A percentile compares a stretch with the other conserved stretches of the same genome.
phyloP scores from a whole-genome alignment of 92 coral and sea anemone species.

The Pocillopora meandrina region DNA sequence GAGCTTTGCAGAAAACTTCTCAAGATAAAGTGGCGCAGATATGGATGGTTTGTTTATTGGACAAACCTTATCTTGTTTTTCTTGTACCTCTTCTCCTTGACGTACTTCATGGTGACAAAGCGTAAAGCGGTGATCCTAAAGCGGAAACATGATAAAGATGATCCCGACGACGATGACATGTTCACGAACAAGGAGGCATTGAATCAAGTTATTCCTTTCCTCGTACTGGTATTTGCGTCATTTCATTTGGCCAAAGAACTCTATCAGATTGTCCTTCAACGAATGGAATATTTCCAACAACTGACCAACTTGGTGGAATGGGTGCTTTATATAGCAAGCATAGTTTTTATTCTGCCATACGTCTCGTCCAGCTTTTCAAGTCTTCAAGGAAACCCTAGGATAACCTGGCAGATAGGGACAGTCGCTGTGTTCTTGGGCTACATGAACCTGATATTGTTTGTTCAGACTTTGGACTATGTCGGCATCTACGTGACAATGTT shows the following conservation, averaged over 20 bases:
- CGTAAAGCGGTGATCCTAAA: slow-evolving; percentile 40
- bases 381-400: slow-evolving; percentile 34
- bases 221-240: slow-evolving; percentile 48
- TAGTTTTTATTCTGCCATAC: slow-evolving; percentile 64
- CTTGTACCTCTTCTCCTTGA: slow-evolving; percentile 55
- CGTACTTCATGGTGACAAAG: slow-evolving; percentile 67
- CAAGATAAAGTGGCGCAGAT: slow-evolving; percentile 73
- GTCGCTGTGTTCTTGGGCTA: slow-evolving; percentile 80
- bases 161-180: slow-evolving; percentile 17
- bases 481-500: slow-evolving; percentile 95
- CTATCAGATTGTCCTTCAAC: slow-evolving; percentile 60
- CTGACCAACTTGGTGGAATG: slow-evolving; percentile 63
- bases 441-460: slow-evolving; percentile 70
- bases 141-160: neutral
- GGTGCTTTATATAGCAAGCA: slow-evolving; percentile 51
- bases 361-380: neutral
- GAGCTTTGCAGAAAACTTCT: slow-evolving; percentile 69
- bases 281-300: slow-evolving; percentile 56
- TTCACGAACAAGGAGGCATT: slow-evolving; percentile 34
- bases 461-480: slow-evolving; percentile 63
- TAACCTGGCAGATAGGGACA: slow-evolving; percentile 76
- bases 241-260: slow-evolving; percentile 68
- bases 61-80: slow-evolving; percentile 60
- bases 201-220: slow-evolving; percentile 22
- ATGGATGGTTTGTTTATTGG: slow-evolving; percentile 64